Evolutionary conservation across 2,888 invertebrate genomes (phyloP).

Genomic region (Eupithecia pulchellata): DNA sequence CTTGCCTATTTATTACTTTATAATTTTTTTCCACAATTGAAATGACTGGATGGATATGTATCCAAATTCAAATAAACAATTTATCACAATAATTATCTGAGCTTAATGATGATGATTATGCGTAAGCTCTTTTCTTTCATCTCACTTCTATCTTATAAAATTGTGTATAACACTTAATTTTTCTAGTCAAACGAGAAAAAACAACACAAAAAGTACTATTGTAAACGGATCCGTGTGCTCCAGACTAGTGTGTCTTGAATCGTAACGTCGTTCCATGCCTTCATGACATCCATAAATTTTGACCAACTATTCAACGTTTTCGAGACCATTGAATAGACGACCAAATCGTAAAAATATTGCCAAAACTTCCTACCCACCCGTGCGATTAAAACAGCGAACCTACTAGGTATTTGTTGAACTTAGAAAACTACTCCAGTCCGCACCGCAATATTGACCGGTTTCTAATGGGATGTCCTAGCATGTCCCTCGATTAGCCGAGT

Average conservation of each 20-base stretch:
- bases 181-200: too few relatives aligned
- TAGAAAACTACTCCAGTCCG: conserved; percentile 13
- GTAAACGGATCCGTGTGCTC: not conserved
- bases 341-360: not conserved
- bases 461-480: conserved; percentile 46
- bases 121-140: too few relatives aligned
- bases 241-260: not conserved
- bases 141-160: too few relatives aligned
- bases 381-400: not conserved
- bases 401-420: not conserved
- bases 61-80: too few relatives aligned
- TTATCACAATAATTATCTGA: too few relatives aligned
- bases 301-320: not conserved
- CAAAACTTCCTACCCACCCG: not conserved
- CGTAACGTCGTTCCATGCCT: not conserved
- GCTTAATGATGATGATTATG: too few relatives aligned
- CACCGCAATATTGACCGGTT: conserved; percentile 28
- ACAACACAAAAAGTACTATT: too few relatives aligned
- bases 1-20: not conserved
- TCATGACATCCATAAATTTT: not conserved
- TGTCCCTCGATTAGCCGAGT: conserved; percentile 69
- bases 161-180: too few relatives aligned
- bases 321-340: not conserved
- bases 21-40: not conserved
- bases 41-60: too few relatives aligned